Evolutionary conservation across 2,888 invertebrate genomes (phyloP).

Genomic region (Mythimna pallens): DNA sequence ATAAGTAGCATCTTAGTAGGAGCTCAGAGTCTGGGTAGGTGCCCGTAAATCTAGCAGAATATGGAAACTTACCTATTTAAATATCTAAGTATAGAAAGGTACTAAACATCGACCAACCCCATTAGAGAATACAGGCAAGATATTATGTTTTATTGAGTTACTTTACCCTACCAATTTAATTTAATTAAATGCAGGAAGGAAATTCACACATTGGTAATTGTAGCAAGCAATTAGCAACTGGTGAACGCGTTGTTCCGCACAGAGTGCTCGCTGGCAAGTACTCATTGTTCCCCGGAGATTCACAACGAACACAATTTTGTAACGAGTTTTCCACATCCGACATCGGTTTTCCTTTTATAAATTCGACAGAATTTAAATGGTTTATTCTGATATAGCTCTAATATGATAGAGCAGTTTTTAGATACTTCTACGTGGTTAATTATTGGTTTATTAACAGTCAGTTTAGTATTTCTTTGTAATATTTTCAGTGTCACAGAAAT

Average conservation of each 20-base stretch:
- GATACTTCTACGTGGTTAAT: slow-evolving; percentile 36
- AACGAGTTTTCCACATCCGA: slow-evolving; percentile 25
- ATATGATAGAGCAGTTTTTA: slow-evolving; percentile 50
- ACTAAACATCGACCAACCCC: not conserved
- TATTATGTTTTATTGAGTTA: not conserved
- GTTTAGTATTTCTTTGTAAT: slow-evolving; percentile 40
- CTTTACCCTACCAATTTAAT: slow-evolving; percentile 37
- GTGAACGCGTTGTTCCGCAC: slow-evolving; percentile 37
- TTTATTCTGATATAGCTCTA: slow-evolving; percentile 14
- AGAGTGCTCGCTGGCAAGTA: slow-evolving; percentile 30
- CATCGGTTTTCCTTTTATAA: slow-evolving; percentile 9
- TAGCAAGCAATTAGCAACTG: slow-evolving; percentile 65
- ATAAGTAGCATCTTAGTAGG: not conserved
- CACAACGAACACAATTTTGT: slow-evolving; percentile 41
- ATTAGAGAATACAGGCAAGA: not conserved
- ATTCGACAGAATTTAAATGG: slow-evolving; percentile 26
- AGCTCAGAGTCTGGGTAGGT: not conserved
- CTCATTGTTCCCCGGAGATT: slow-evolving; percentile 40
- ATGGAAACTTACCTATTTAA: not conserved
- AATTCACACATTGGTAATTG: slow-evolving; percentile 58
- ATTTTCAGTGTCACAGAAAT: slow-evolving; percentile 37
- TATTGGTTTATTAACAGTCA: slow-evolving; percentile 40
- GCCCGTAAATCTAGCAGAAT: not conserved
- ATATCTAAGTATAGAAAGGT: not conserved
- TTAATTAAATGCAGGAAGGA: slow-evolving; percentile 51